Percentiles rank a stretch among this genome's conserved stretches.
These are phyloP conservation scores for Drosophila pseudoananassae DNA, from an alignment of 1,140 invertebrate species.

Conservation along the genomic window DNA sequence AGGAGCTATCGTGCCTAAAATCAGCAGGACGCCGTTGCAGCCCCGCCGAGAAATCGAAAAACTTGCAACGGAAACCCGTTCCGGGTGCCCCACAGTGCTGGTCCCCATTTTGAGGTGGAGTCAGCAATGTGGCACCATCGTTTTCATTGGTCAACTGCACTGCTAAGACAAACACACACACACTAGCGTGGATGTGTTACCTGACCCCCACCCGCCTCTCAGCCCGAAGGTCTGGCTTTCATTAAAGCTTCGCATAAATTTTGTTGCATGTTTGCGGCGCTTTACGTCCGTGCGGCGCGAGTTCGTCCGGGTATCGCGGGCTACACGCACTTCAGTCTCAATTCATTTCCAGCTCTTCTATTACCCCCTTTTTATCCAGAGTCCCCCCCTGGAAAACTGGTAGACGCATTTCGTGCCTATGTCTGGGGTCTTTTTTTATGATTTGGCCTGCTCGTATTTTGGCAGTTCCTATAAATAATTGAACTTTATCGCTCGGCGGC, in stretches of 20 bases:
- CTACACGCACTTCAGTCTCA: slow-evolving; percentile 70
- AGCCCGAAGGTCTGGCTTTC: slow-evolving; percentile 46
- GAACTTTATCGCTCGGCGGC: slow-evolving; percentile 58
- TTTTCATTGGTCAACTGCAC: slow-evolving; percentile 57
- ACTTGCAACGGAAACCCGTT: slow-evolving; percentile 61
- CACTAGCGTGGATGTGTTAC: neutral
- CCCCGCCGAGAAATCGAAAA: slow-evolving; percentile 25
- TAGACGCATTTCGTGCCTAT: slow-evolving; percentile 38
- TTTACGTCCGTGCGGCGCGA: slow-evolving; percentile 48
- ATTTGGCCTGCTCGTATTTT: slow-evolving; percentile 56
- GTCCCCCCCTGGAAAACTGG: slow-evolving; percentile 15
- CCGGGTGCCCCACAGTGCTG: slow-evolving; percentile 40
- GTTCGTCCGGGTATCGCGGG: slow-evolving; percentile 55
- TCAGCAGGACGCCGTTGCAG: slow-evolving; percentile 69
- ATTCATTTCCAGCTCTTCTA: slow-evolving; percentile 67
- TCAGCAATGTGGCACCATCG: slow-evolving; percentile 41
- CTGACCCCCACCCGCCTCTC: neutral
- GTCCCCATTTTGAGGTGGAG: slow-evolving; percentile 78
- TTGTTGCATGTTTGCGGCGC: slow-evolving; percentile 74
- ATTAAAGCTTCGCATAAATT: slow-evolving; percentile 80
- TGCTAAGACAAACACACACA: neutral
- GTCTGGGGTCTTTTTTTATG: slow-evolving; percentile 56
- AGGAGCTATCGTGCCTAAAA: slow-evolving; percentile 59
- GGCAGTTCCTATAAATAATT: slow-evolving; percentile 78
- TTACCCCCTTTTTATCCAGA: slow-evolving; percentile 17